A percentile compares a stretch with the other conserved stretches of the same genome.
phyloP scores from a whole-genome alignment of 64 coral and sea anemone genomes.

The Montipora foliosa region DNA sequence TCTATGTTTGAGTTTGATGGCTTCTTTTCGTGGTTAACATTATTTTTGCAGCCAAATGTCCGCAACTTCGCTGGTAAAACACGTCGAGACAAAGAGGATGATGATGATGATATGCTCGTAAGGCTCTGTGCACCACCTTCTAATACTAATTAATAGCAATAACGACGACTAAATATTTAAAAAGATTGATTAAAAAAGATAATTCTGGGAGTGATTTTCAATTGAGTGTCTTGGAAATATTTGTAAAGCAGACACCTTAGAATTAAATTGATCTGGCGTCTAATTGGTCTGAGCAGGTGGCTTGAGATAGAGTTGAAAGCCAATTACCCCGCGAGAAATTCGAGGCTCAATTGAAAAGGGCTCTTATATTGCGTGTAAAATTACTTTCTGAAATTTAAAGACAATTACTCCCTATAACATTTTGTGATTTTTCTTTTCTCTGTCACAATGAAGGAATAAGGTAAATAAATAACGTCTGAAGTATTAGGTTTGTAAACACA shows the following conservation, averaged over 20 bases:
- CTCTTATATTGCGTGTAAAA: neutral
- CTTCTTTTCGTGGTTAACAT: constrained; percentile 15
- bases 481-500: no score
- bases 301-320: no score
- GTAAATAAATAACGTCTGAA: no score
- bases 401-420: neutral
- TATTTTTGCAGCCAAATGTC: constrained; percentile 47
- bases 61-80: constrained; percentile 15
- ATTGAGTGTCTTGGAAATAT: neutral
- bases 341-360: neutral
- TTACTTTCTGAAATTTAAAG: neutral
- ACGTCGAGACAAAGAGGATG: constrained; percentile 17
- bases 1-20: neutral
- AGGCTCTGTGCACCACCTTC: neutral
- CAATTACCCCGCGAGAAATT: no score
- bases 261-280: no score
- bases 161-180: neutral
- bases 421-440: no score
- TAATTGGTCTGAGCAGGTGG: no score
- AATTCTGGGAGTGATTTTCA: neutral
- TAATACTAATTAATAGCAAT: neutral
- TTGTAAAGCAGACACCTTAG: no score
- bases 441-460: no score
- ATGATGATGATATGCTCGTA: constrained; percentile 18
- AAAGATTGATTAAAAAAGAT: neutral